Evolutionary conservation across 23 tunicate genomes (phyloP), one percentile per base, ranked within the genome.

Genomic region (Ciona savignyi): DNA sequence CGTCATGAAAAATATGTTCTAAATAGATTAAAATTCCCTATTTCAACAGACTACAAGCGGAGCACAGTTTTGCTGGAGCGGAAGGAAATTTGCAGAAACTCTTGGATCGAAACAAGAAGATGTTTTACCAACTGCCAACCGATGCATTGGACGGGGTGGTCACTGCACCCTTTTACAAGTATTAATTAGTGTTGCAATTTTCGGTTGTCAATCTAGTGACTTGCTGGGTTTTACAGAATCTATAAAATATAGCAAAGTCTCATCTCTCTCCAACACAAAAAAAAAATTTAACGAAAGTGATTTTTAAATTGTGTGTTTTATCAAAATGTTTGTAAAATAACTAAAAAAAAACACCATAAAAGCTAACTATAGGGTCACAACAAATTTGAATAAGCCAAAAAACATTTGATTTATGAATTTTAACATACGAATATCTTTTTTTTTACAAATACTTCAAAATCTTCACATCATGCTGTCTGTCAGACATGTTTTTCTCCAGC

Each of bases 1-100:
- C n/a, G n/a, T n/a, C n/a, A n/a, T n/a, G n/a, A n/a, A n/a, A n/a
- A n/a, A n/a, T n/a, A n/a, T n/a, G n/a, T n/a, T n/a, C n/a, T n/a
- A n/a, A n/a, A n/a, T n/a, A n/a, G n/a, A n/a, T n/a, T n/a, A n/a
- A n/a, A n/a, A 25, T 65, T 65, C 23, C 11, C 35, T 71, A 22
- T 2, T 3, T 32, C 26, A 73, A 1, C 63, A 89, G 96, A 27
- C 49, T 89, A 29, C 85, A 89, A 34, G 84, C 89, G 29, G 96
- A 89, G 61, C 74, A 49, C 32, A 89, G 74, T 15, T 83, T 78
- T 51, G 89, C 77, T 21, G 89, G 96, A 26, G 96, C 96, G 6
- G 96, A 89, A 60, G 85, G 85, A 49, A 89, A 89, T 66, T 34
- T 89, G 3, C 96, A 89, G 69, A 83, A 78, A 32, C 79, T 89